These are phyloP conservation scores for Carpatolechia fugitivella DNA, from an alignment of 2,888 invertebrate species.

Conservation along the genomic window DNA sequence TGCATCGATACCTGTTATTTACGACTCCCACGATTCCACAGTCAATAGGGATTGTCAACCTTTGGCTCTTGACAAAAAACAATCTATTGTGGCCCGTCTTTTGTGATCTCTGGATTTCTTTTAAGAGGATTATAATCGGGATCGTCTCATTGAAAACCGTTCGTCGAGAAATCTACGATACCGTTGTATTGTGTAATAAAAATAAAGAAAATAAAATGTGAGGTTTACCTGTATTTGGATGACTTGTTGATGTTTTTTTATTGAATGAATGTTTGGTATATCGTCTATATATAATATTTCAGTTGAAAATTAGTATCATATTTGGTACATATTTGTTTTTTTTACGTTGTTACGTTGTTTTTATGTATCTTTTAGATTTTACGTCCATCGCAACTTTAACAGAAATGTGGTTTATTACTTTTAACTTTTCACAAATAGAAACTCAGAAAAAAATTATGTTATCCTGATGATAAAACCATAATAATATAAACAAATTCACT, in stretches of 20 bases:
- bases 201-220: background rate
- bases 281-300: background rate
- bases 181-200: constrained; percentile 9
- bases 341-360: too few relatives aligned
- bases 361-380: too few relatives aligned
- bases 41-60: constrained; percentile 45
- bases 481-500: too few relatives aligned
- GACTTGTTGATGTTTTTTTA: constrained; percentile 7
- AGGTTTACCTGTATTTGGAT: constrained; percentile 10
- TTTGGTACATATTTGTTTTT: too few relatives aligned
- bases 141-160: constrained; percentile 45
- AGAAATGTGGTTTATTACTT: too few relatives aligned
- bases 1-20: constrained; percentile 41
- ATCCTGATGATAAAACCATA: too few relatives aligned
- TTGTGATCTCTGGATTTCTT: constrained; percentile 46
- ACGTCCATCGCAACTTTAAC: too few relatives aligned
- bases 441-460: too few relatives aligned
- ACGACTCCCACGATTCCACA: constrained; percentile 47
- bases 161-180: constrained; percentile 37
- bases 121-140: constrained; percentile 56
- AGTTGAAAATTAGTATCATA: background rate
- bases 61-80: constrained; percentile 21
- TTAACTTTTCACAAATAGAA: too few relatives aligned
- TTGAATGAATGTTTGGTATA: constrained; percentile 1
- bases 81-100: constrained; percentile 31